Conservation (phyloP, 2,797 vertebrate species). For the Myotis daubentonii region DNA sequence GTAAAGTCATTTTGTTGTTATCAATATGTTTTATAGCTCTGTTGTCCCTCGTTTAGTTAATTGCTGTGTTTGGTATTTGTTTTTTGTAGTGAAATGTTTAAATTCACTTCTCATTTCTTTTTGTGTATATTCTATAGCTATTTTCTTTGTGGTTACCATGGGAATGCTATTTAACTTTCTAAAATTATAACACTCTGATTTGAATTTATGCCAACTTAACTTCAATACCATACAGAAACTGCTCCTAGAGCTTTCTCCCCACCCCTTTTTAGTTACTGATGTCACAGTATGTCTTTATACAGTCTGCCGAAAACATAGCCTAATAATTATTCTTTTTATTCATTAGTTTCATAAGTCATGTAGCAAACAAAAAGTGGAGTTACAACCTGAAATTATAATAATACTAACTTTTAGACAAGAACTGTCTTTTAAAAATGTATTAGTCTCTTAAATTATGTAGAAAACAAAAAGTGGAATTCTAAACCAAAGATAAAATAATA, state of each 20-base stretch:
- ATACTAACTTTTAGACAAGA: background rate
- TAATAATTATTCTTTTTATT: background rate
- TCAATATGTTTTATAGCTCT: background rate
- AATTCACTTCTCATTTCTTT: conserved; percentile 11
- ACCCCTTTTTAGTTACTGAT: background rate
- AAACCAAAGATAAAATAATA: conserved; percentile 21
- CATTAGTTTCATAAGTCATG: background rate
- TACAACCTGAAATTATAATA: background rate
- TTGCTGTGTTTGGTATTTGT: background rate
- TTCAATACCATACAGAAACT: background rate
- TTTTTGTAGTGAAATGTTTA: background rate
- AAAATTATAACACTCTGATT: background rate
- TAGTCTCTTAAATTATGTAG: background rate
- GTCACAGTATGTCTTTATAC: background rate
- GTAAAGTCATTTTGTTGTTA: background rate
- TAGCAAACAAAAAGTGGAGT: background rate
- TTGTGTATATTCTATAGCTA: background rate
- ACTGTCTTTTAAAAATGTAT: background rate
- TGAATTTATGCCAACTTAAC: conserved; percentile 7
- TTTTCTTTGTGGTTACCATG: conserved; percentile 39
- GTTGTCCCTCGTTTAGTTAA: background rate
- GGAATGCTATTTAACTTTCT: conserved; percentile 1
- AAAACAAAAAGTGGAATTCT: conserved; percentile 35
- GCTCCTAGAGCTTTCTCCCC: background rate
- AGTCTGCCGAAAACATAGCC: background rate